phyloP scores from a whole-genome alignment of 2,797 vertebrate genomes.

The Mus minutoides region DNA sequence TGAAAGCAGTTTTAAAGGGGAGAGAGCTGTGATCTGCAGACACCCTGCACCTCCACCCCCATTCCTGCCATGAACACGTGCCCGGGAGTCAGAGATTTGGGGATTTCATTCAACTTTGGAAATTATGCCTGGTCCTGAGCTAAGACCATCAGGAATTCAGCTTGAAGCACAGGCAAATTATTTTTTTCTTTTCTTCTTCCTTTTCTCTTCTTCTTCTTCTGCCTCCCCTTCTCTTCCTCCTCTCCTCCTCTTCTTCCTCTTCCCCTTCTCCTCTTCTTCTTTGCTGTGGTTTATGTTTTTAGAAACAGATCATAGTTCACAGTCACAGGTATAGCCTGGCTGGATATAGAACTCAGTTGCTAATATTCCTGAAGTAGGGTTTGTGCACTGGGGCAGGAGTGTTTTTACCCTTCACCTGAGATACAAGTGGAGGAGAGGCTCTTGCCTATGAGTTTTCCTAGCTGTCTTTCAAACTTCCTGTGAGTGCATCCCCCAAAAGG shows the following conservation, averaged over 20 bases:
- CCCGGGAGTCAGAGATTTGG: not conserved
- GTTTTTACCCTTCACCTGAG: not conserved
- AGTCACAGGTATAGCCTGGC: not conserved
- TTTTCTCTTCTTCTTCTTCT: too few relatives aligned
- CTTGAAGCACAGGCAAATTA: not conserved
- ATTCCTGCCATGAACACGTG: not conserved
- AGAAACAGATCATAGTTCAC: not conserved
- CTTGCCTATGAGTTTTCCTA: not conserved
- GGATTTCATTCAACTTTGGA: not conserved
- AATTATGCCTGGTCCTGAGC: not conserved
- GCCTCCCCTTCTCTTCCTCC: not conserved
- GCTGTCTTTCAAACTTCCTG: not conserved
- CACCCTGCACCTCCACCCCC: accelerated
- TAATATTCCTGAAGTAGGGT: not conserved
- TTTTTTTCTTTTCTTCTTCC: not conserved
- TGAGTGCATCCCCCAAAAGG: not conserved
- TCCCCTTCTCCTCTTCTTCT: too few relatives aligned
- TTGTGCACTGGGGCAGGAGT: too few relatives aligned
- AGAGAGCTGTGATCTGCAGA: not conserved
- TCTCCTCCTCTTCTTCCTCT: too few relatives aligned
- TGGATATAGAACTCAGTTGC: not conserved
- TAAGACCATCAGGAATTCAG: not conserved
- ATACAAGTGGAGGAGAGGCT: not conserved
- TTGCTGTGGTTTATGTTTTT: not conserved
- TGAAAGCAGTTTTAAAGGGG: conserved; percentile 73